A percentile compares a stretch with the other conserved stretches of the same genome.
phyloP scores from a whole-genome alignment of 2,113 vertebrate genomes.

The Macquaria ambigua region DNA sequence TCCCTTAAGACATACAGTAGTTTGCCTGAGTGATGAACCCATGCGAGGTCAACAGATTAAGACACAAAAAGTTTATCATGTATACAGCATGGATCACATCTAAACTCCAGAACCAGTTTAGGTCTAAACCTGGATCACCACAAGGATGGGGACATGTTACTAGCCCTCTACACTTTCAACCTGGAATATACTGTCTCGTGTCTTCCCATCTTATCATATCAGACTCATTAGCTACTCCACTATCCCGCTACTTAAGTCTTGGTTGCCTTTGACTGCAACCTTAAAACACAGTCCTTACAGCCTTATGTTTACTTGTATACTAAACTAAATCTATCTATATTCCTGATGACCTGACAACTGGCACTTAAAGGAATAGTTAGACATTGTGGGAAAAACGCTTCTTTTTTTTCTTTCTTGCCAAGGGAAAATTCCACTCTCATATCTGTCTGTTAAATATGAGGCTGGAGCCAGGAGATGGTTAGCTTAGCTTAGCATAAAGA shows the following conservation, averaged over 20 bases:
- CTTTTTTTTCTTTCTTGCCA: background rate
- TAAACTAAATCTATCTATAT: too few species aligned
- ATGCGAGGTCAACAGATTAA: background rate
- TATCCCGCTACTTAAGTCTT: background rate
- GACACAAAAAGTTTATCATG: background rate
- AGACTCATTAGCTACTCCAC: background rate
- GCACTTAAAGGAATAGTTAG: too few species aligned
- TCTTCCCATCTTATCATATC: background rate
- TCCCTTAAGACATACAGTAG: background rate
- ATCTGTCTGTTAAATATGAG: background rate
- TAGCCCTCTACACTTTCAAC: background rate
- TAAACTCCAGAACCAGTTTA: background rate
- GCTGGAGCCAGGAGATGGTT: background rate
- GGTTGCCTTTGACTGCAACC: background rate
- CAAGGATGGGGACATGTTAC: background rate
- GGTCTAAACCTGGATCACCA: background rate
- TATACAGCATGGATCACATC: conserved; percentile 12
- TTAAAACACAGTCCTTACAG: background rate
- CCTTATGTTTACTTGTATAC: background rate
- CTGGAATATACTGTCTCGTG: too few species aligned
- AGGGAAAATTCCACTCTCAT: background rate
- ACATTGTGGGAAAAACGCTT: background rate
- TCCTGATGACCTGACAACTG: too few species aligned
- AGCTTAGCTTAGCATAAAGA: conserved; percentile 4
- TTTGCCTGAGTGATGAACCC: background rate